phyloP scores from a whole-genome alignment of 2,113 vertebrate species.

The Xyrauchen texanus region DNA sequence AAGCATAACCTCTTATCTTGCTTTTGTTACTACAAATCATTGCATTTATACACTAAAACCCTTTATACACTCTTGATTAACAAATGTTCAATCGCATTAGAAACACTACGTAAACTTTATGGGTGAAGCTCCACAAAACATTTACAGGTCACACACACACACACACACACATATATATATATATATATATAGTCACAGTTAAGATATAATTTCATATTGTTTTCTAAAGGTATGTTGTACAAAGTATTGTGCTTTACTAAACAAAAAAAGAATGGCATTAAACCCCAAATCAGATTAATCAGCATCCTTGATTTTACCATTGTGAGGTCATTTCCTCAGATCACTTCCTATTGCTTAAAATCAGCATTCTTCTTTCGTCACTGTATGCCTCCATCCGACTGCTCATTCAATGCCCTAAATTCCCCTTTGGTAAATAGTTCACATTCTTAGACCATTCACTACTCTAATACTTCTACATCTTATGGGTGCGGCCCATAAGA shows the following conservation, averaged over 20 bases:
- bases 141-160: no score
- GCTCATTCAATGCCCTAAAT: background rate
- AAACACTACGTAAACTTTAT: background rate
- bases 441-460: conserved; percentile 35
- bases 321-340: conserved; percentile 4
- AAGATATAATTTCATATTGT: background rate
- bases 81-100: background rate
- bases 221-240: no score
- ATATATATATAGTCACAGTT: no score
- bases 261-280: no score
- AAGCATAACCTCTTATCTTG: background rate
- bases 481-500: conserved; percentile 2
- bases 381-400: background rate
- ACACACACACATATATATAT: no score
- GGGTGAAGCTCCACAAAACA: no score
- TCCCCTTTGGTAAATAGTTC: conserved; percentile 11
- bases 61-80: background rate
- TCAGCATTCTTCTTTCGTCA: background rate
- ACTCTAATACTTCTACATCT: conserved; percentile 31
- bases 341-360: conserved; percentile 33
- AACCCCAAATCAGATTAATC: no score
- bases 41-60: background rate
- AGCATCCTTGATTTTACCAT: background rate
- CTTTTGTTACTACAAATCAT: conserved; percentile 20
- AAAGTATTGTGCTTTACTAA: no score